Conservation (phyloP, 2,113 vertebrate genomes). For the Mesitornis unicolor region DNA sequence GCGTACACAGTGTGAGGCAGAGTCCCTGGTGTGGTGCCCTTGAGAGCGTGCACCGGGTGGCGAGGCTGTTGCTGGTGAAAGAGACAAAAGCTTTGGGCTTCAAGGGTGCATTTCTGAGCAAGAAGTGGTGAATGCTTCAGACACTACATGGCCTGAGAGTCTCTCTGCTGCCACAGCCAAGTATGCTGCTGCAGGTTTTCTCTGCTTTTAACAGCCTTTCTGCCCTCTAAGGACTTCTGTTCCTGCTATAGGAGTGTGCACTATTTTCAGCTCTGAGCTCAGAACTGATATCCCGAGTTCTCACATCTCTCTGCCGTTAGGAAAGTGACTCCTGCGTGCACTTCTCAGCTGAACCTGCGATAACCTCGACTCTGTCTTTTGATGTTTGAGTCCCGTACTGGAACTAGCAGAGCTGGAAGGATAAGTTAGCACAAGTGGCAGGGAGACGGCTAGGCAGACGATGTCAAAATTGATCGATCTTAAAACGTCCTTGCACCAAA, state of each 20-base stretch:
- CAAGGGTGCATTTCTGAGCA: background rate
- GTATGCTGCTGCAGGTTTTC: background rate
- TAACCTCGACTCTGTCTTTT: background rate
- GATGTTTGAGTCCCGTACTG: background rate
- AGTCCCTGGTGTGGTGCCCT: background rate
- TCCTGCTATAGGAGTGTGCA: background rate
- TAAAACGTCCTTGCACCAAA: background rate
- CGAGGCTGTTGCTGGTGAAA: background rate
- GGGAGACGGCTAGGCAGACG: background rate
- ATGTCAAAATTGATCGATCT: background rate
- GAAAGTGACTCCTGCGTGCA: background rate
- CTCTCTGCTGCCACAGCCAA: background rate
- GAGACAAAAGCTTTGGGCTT: background rate
- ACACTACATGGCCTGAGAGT: background rate
- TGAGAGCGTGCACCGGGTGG: background rate
- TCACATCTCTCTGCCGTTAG: background rate
- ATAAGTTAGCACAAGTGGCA: background rate
- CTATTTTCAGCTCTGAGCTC: slow-evolving; percentile 35
- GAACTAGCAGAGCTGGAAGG: background rate
- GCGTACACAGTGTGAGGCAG: background rate
- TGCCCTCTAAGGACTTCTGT: slow-evolving; percentile 3
- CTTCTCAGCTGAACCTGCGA: background rate
- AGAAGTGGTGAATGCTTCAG: background rate
- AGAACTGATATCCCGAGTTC: background rate
- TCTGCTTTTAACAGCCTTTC: background rate